Conservation (phyloP, 2,113 vertebrate genomes). For the Sander vitreus region DNA sequence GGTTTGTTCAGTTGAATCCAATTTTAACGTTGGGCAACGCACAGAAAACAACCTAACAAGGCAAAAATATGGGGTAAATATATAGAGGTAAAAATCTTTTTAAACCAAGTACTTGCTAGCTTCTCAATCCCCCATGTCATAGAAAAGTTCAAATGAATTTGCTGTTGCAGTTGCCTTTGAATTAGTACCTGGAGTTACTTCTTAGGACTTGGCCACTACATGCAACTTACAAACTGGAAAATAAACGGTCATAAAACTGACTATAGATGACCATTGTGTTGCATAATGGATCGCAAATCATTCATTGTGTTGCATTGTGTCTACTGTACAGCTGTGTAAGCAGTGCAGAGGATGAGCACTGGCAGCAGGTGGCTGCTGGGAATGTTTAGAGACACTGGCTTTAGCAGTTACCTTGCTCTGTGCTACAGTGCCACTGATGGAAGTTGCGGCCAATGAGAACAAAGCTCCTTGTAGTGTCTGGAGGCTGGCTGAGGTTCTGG, state of each 20-base stretch:
- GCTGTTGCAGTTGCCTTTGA: neutral
- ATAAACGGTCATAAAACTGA: neutral
- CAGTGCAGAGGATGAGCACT: neutral
- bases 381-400: neutral
- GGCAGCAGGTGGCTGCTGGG: neutral
- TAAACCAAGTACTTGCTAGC: neutral
- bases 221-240: neutral
- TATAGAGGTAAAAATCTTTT: too few relatives aligned
- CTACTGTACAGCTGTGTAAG: neutral
- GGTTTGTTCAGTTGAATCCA: neutral
- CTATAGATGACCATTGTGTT: neutral
- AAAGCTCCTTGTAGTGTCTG: slow-evolving; percentile 86
- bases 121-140: neutral
- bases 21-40: too few relatives aligned
- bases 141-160: neutral
- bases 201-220: neutral
- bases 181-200: neutral
- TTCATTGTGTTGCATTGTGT: neutral
- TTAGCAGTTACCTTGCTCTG: slow-evolving; percentile 88
- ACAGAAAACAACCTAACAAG: too few relatives aligned
- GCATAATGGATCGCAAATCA: neutral
- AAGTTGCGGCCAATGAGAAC: slow-evolving; percentile 96
- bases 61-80: too few relatives aligned
- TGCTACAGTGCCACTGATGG: slow-evolving; percentile 94
- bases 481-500: slow-evolving; percentile 82